Percentiles rank a stretch among this genome's conserved stretches.
Evolutionary conservation across 2,113 vertebrate genomes (phyloP).

Genomic region (Tetrao urogallus): DNA sequence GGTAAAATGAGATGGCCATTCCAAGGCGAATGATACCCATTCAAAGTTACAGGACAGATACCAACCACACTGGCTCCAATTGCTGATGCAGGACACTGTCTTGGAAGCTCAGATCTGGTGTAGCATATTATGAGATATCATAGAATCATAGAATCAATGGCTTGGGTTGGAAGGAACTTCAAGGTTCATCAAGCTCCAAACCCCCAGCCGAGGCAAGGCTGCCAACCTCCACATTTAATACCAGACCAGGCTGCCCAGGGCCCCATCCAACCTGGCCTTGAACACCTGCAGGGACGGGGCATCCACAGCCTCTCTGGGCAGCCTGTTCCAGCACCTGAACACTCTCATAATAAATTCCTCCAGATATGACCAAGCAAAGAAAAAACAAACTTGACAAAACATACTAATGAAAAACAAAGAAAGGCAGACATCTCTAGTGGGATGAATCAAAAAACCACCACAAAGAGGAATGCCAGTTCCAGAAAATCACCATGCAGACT

Average conservation of each 20-base stretch:
- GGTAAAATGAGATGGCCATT: too few species aligned
- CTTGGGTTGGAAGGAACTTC: too few species aligned
- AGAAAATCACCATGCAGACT: background rate
- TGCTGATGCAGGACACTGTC: background rate
- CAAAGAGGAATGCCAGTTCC: background rate
- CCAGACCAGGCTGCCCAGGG: too few species aligned
- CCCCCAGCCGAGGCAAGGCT: too few species aligned
- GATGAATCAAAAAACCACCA: background rate
- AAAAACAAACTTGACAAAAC: background rate
- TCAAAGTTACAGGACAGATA: background rate
- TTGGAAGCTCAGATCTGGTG: background rate
- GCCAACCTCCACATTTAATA: too few species aligned
- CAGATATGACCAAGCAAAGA: background rate
- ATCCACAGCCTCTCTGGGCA: too few species aligned
- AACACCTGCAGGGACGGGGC: too few species aligned
- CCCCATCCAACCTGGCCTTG: too few species aligned
- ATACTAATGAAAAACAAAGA: background rate
- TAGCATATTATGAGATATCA: background rate
- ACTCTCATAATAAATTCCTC: too few species aligned
- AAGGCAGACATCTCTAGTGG: background rate
- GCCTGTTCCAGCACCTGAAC: too few species aligned
- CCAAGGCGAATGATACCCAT: background rate
- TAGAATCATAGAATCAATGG: too few species aligned
- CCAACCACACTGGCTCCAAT: accelerated
- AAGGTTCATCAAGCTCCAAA: too few species aligned